Conservation (phyloP, 1,140 invertebrate genomes). For the Neotoxoptera formosana region DNA sequence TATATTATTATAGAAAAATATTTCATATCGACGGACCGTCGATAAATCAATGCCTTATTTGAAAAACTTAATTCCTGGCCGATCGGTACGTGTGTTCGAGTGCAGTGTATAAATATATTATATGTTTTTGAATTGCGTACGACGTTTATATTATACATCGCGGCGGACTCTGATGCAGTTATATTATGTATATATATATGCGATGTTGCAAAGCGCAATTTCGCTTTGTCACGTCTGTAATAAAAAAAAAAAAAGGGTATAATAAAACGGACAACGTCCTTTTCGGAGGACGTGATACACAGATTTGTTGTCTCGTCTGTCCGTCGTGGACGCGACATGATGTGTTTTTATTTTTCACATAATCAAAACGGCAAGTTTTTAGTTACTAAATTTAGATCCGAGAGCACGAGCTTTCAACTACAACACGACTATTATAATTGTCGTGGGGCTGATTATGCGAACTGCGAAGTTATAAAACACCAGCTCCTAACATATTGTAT, state of each 20-base stretch:
- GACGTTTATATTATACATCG: background rate
- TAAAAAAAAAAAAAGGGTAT: constrained; percentile 8
- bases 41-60: background rate
- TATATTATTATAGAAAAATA: too few species aligned
- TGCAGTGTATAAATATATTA: background rate
- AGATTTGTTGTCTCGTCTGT: background rate
- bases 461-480: background rate
- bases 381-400: background rate
- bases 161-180: background rate
- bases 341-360: background rate
- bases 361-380: background rate
- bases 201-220: background rate
- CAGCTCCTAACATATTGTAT: background rate
- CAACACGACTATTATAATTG: background rate
- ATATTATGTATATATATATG: background rate
- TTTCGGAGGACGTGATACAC: background rate
- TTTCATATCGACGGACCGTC: background rate
- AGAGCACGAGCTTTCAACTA: background rate
- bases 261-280: background rate
- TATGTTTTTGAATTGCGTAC: background rate
- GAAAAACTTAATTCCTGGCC: background rate
- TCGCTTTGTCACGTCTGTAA: constrained; percentile 11
- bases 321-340: background rate
- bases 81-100: background rate
- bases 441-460: background rate